Evolutionary conservation across 1,140 invertebrate genomes (phyloP).

Genomic region (Muscidifurax raptorellus): DNA sequence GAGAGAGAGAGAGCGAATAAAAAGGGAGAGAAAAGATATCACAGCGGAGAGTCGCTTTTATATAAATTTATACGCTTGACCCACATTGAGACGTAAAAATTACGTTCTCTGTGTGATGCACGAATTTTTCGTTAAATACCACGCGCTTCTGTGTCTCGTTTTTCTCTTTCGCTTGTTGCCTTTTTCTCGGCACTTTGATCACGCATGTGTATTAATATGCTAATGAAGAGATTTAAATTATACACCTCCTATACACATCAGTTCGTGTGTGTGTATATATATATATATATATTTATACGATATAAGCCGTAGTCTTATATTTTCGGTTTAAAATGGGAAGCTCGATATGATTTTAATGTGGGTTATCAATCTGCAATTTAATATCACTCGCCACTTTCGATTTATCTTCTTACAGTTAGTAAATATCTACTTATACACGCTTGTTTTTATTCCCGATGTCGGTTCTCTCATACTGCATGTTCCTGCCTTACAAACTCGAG

Average conservation of each 20-base stretch:
- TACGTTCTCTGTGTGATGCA: neutral
- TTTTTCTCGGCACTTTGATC: neutral
- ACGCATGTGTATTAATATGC: neutral
- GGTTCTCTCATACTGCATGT: neutral
- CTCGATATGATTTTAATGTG: too few species aligned
- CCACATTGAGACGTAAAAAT: neutral
- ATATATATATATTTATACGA: too few species aligned
- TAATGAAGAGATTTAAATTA: neutral
- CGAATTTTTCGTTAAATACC: neutral
- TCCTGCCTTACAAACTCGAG: neutral
- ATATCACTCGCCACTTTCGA: neutral
- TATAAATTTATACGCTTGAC: slow-evolving; percentile 26
- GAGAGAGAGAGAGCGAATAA: too few species aligned
- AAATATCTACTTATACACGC: too few species aligned
- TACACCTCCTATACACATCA: neutral
- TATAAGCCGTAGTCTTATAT: too few species aligned
- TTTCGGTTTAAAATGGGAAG: too few species aligned
- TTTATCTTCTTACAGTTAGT: too few species aligned
- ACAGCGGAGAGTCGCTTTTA: neutral
- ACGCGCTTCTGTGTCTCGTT: neutral
- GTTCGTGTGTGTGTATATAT: too few species aligned
- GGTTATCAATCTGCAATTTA: too few species aligned
- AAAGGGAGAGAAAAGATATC: neutral
- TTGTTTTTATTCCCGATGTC: too few species aligned
- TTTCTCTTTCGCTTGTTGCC: neutral